Evolutionary conservation across 2,888 invertebrate genomes (phyloP).

Genomic region (Priocnemis perturbator): DNA sequence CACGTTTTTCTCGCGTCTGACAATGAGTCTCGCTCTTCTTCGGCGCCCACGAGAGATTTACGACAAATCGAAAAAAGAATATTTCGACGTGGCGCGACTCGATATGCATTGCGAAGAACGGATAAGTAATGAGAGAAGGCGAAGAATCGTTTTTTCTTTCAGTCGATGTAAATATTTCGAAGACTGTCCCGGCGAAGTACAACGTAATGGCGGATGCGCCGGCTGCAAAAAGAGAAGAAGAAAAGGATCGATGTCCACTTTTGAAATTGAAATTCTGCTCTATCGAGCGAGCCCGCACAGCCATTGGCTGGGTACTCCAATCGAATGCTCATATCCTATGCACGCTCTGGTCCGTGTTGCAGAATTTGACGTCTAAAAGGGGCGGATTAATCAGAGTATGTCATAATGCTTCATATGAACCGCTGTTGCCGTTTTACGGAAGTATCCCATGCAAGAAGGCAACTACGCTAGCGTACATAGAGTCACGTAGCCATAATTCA

Average conservation of each 20-base stretch:
- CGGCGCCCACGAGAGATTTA: too few species aligned
- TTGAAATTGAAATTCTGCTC: conserved; percentile 39
- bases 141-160: too few species aligned
- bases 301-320: conserved; percentile 15
- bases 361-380: conserved; percentile 35
- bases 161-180: too few species aligned
- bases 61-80: too few species aligned
- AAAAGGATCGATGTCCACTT: conserved; percentile 22
- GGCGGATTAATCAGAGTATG: conserved; percentile 28
- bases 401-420: conserved; percentile 10
- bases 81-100: too few species aligned
- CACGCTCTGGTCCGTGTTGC: conserved; percentile 12
- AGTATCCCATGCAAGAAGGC: background rate
- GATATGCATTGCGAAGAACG: background rate
- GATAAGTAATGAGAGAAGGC: background rate
- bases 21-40: too few species aligned
- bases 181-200: background rate
- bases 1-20: too few species aligned
- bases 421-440: conserved; percentile 6
- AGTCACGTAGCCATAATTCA: too few species aligned
- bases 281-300: background rate
- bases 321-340: conserved; percentile 29
- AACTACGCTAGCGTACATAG: too few species aligned
- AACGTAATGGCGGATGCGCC: conserved; percentile 1
- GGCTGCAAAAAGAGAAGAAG: conserved; percentile 1